phyloP scores from a whole-genome alignment of 2,888 invertebrate species.

The Pharmacophagus antenor region DNA sequence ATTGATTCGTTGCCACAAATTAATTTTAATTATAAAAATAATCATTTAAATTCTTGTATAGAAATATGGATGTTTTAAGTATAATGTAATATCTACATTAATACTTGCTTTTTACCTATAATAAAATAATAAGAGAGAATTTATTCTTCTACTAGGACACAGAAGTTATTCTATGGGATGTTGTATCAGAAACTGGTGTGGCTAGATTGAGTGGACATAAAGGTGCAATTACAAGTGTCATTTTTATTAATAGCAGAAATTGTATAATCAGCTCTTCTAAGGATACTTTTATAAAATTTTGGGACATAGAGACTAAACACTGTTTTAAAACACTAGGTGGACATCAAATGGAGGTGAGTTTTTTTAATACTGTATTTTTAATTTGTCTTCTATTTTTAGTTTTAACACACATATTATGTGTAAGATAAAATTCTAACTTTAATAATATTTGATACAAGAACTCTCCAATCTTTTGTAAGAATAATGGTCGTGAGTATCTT shows the following conservation, averaged over 20 bases:
- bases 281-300: conserved; percentile 97
- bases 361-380: background rate
- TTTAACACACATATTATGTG: too few species aligned
- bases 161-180: conserved; percentile 96
- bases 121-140: background rate
- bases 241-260: conserved; percentile 86
- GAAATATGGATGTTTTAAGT: too few species aligned
- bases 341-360: conserved; percentile 87
- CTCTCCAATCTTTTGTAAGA: too few species aligned
- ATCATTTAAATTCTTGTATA: too few species aligned
- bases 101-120: background rate
- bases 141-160: conserved; percentile 85
- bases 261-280: conserved; percentile 91
- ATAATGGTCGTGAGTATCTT: too few species aligned
- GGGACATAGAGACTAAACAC: conserved; percentile 96
- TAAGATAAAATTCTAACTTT: too few species aligned
- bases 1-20: too few species aligned
- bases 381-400: too few species aligned
- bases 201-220: conserved; percentile 96
- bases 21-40: too few species aligned
- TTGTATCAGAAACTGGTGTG: conserved; percentile 94
- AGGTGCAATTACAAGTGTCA: conserved; percentile 90
- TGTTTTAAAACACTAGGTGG: conserved; percentile 97
- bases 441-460: too few species aligned
- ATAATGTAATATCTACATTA: too few species aligned